These are phyloP conservation scores for Oreochromis grahami DNA, from an alignment of 2,797 vertebrate genomes.

Conservation along the genomic window DNA sequence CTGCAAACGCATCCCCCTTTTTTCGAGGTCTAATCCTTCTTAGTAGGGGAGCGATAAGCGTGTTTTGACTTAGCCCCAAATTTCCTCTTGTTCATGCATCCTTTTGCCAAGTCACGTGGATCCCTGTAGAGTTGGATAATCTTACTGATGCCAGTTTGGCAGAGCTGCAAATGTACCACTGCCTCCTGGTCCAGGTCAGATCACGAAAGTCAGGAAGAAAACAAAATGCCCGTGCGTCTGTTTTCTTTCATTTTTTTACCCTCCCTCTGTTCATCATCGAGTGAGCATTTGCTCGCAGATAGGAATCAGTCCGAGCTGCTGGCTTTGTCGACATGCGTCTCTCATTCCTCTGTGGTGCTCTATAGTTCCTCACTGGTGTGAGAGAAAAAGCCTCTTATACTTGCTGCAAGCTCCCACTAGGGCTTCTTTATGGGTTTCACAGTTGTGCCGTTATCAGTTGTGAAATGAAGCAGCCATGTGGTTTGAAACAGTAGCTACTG, in stretches of 20 bases:
- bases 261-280: not conserved
- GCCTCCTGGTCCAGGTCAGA: constrained; percentile 53
- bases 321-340: constrained; percentile 30
- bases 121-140: constrained; percentile 63
- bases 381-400: constrained; percentile 42
- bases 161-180: constrained; percentile 12
- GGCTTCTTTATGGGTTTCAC: not conserved
- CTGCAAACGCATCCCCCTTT: constrained; percentile 9
- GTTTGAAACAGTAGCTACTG: not conserved
- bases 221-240: constrained; percentile 32
- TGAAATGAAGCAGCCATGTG: not conserved
- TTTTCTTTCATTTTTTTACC: constrained; percentile 19
- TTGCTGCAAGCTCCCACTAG: constrained; percentile 20
- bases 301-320: constrained; percentile 28
- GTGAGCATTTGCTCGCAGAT: constrained; percentile 14
- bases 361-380: constrained; percentile 1
- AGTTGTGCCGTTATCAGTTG: not conserved
- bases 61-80: constrained; percentile 67
- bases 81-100: constrained; percentile 66
- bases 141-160: constrained; percentile 60
- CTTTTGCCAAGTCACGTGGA: constrained; percentile 59
- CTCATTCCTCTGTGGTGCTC: constrained; percentile 10
- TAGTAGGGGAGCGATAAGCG: constrained; percentile 60
- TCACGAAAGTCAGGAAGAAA: constrained; percentile 27
- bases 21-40: constrained; percentile 67